Evolutionary conservation across 1,140 invertebrate species (phyloP).

Genomic region (Drosophila parvula): DNA sequence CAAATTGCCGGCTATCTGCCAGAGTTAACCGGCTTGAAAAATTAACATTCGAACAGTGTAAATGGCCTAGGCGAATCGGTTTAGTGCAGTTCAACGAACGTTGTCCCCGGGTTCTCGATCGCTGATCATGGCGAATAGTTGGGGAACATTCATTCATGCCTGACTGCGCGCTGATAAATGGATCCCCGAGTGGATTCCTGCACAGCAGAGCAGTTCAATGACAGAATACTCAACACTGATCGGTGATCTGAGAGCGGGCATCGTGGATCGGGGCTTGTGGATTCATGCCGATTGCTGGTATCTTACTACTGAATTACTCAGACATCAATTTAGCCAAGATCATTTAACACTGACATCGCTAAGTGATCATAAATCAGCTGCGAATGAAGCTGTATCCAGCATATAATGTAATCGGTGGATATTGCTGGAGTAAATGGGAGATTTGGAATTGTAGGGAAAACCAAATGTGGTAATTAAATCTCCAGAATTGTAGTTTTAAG

Average conservation of each 20-base stretch:
- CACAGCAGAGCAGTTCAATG: constrained; percentile 58
- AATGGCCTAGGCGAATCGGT: constrained; percentile 38
- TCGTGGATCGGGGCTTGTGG: constrained; percentile 5
- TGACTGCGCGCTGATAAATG: constrained; percentile 51
- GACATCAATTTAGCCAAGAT: constrained; percentile 56
- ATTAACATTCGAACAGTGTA: constrained; percentile 50
- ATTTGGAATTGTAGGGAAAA: not conserved
- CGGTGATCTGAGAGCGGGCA: not conserved
- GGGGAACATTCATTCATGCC: constrained; percentile 45
- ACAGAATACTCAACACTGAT: constrained; percentile 69
- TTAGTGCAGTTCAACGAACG: constrained; percentile 63
- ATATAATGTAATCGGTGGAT: constrained; percentile 17
- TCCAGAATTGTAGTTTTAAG: too few species aligned
- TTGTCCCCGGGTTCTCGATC: constrained; percentile 20
- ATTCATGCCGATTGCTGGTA: constrained; percentile 37
- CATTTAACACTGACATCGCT: constrained; percentile 63
- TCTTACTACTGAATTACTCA: constrained; percentile 67
- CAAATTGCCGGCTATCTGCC: constrained; percentile 24
- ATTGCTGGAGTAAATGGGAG: constrained; percentile 1
- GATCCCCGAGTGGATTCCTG: constrained; percentile 46
- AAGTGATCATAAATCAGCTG: constrained; percentile 33
- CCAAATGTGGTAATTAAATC: not conserved
- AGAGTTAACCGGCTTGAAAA: constrained; percentile 48
- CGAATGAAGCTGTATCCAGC: constrained; percentile 41
- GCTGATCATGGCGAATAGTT: constrained; percentile 32